Evolutionary conservation across 2,888 invertebrate genomes (phyloP), one percentile per base, ranked within the genome.

Genomic region (Hipparchia sbordonii): DNA sequence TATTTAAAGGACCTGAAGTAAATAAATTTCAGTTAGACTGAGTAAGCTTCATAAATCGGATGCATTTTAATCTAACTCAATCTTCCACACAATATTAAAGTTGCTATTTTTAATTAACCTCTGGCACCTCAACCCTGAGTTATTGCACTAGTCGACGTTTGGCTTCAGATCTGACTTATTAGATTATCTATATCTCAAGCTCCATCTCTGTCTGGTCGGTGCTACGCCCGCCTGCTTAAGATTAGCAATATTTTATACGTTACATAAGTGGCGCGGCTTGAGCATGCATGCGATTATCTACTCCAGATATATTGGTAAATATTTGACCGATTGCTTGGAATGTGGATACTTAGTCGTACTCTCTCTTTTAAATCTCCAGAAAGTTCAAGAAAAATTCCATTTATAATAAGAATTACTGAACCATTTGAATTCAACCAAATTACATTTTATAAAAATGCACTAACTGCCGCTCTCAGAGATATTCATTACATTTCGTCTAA

Each of bases 71-170:
- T 90, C 89, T 86, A 85, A 85, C 85, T 86, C 82, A 79, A 89
- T 90, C 88, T 89, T 87, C 86, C 88, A 88, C 85, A 82, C 85
- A 82, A 86, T 86, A 90, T 89, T 89, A 89, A 89, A 92, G 92
- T 90, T 90, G 91, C 91, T 90, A 91, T 93, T 93, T 93, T 93
- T 93, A 93, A 93, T 93, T 93, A 93, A 93, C 93, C 93, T 91
- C 90, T 91, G 89, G 86, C 90, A 87, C 87, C 89, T 88, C 88
- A 87, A 88, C 86, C 83, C 86, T 89, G 90, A 92, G 91, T 90
- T 91, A 92, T 91, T 90, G 51, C 90, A 86, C 79, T 84, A 84
- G 88, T 85, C 88, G 90, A 92, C 89, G 89, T 88, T 88, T 87
- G 83, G 85, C 87, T 87, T 86, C 87, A 92, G 92, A 92, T 93